A percentile compares a stretch with the other conserved stretches of the same genome.
phyloP scores from a whole-genome alignment of 2,797 vertebrate genomes.

The Morelia viridis region DNA sequence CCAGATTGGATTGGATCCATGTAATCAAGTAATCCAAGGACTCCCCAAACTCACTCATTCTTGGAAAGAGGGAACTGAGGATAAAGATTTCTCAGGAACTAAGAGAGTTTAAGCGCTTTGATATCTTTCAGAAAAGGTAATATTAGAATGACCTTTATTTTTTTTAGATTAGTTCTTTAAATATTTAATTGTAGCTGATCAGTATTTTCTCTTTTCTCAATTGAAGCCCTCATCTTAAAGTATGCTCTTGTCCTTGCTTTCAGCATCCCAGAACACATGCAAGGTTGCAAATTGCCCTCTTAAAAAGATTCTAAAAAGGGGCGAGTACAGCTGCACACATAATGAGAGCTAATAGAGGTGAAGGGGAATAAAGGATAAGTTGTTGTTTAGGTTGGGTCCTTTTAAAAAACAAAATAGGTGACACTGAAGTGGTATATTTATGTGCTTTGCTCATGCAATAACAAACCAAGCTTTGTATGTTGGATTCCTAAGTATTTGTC shows the following conservation, averaged over 20 bases:
- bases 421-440: constrained; percentile 50
- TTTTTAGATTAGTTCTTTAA: not conserved
- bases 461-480: constrained; percentile 59
- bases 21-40: not conserved
- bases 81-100: not conserved
- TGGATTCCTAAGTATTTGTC: constrained; percentile 71
- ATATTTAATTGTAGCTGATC: not conserved
- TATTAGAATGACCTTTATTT: not conserved
- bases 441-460: constrained; percentile 41
- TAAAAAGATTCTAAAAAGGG: constrained; percentile 58
- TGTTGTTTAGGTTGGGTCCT: constrained; percentile 50
- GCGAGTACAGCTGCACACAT: constrained; percentile 46
- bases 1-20: not conserved
- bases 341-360: constrained; percentile 60
- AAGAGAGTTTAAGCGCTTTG: not conserved
- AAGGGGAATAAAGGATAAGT: constrained; percentile 48
- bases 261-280: constrained; percentile 41
- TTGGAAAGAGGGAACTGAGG: not conserved
- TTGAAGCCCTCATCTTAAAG: constrained; percentile 25
- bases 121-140: not conserved
- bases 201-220: not conserved
- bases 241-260: constrained; percentile 31
- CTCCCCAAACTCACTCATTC: not conserved
- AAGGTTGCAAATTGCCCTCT: constrained; percentile 56
- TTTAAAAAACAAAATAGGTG: constrained; percentile 52